Percentiles rank a stretch among this genome's conserved stretches.
These are phyloP conservation scores for Glareola pratincola DNA, from an alignment of 2,113 vertebrate genomes.

Conservation along the genomic window DNA sequence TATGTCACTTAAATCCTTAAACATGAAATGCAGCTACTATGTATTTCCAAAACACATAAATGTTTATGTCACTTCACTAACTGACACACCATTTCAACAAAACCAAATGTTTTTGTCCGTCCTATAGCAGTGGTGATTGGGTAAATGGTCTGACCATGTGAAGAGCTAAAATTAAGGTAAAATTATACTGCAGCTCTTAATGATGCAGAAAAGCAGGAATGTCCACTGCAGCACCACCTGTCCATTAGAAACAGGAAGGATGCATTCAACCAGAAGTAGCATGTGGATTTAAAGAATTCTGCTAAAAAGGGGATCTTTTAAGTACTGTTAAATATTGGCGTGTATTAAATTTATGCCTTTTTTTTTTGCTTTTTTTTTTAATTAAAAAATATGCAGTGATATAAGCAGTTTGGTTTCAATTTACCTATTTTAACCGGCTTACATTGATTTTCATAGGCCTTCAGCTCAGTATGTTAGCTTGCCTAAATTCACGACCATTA, in stretches of 20 bases:
- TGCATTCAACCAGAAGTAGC: background rate
- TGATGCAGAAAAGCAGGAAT: background rate
- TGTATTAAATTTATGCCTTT: background rate
- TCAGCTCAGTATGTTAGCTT: background rate
- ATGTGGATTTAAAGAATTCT: background rate
- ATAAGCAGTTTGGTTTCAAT: background rate
- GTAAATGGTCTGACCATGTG: rapidly evolving
- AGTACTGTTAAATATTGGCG: background rate
- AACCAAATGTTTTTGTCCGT: rapidly evolving
- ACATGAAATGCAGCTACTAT: background rate
- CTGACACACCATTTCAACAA: background rate
- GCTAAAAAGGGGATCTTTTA: background rate
- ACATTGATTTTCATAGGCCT: background rate
- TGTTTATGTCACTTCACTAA: background rate
- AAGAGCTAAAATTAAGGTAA: background rate
- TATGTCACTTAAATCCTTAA: background rate
- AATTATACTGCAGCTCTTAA: background rate
- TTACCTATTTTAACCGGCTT: background rate
- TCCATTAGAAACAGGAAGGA: background rate
- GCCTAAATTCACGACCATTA: conserved; percentile 50
- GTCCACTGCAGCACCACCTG: background rate
- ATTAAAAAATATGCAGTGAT: background rate
- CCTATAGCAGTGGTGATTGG: background rate
- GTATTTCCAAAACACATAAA: background rate
- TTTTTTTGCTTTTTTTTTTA: background rate